Conservation (phyloP, 2,113 vertebrate genomes). For the Benitochromis conjunctus region DNA sequence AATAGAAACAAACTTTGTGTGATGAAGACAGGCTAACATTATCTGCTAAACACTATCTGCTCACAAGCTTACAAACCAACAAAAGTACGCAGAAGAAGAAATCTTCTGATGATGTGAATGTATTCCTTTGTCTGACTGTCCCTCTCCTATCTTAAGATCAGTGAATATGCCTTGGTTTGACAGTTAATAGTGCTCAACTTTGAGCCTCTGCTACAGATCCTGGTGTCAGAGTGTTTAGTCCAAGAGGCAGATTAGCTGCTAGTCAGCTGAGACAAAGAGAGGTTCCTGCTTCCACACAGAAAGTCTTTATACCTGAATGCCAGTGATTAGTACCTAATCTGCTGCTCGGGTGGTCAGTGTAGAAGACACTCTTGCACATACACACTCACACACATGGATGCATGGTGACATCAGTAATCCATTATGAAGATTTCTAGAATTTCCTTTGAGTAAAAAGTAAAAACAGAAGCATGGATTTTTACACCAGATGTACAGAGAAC, state of each 20-base stretch:
- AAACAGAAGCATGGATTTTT: neutral
- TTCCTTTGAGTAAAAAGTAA: neutral
- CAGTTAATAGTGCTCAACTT: constrained; percentile 60
- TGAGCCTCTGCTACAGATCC: constrained; percentile 16
- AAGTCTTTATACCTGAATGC: constrained; percentile 60
- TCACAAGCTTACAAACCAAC: constrained; percentile 34
- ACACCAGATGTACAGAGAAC: neutral
- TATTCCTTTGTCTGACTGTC: constrained; percentile 38
- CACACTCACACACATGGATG: neutral
- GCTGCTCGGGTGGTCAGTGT: constrained; percentile 53
- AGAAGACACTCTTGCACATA: neutral
- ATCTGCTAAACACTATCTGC: constrained; percentile 15
- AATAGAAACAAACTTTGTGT: constrained; percentile 39
- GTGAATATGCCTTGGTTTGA: constrained; percentile 51
- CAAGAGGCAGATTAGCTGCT: constrained; percentile 56
- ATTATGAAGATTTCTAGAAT: neutral
- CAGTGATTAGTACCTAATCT: constrained; percentile 66
- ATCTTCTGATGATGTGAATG: constrained; percentile 54
- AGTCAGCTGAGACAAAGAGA: constrained; percentile 37
- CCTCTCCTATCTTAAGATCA: constrained; percentile 38
- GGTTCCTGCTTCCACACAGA: constrained; percentile 49
- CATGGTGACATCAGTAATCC: neutral
- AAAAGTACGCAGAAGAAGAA: constrained; percentile 39
- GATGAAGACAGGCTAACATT: constrained; percentile 26
- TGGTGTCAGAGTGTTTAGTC: constrained; percentile 58